A percentile compares a stretch with the other conserved stretches of the same genome.
Evolutionary conservation across 2,888 invertebrate genomes (phyloP).

Genomic region (Horisme vitalbata): DNA sequence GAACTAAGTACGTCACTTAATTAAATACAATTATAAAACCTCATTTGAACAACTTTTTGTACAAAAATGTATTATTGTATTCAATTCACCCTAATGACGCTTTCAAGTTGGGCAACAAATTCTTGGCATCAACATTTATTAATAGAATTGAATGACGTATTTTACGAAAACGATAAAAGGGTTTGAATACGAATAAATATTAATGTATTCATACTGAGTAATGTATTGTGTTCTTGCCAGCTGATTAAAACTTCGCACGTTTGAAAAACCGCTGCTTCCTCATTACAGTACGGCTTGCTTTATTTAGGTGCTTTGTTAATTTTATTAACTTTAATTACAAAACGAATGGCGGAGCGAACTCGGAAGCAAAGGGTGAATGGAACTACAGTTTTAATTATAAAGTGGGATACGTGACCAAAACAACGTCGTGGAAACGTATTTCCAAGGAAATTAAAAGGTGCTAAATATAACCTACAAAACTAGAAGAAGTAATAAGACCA

Average conservation of each 20-base stretch:
- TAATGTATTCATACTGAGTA: neutral
- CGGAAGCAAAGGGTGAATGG: slow-evolving; percentile 7
- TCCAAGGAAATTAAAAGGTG: slow-evolving; percentile 12
- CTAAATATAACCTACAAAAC: neutral
- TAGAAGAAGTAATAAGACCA: too few species aligned
- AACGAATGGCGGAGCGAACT: slow-evolving; percentile 8
- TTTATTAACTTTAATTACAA: slow-evolving; percentile 18
- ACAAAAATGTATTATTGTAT: too few species aligned
- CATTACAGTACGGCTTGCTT: slow-evolving; percentile 4
- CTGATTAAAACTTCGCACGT: slow-evolving; percentile 10
- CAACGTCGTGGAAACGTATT: slow-evolving; percentile 18
- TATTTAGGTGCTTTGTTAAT: slow-evolving; percentile 17
- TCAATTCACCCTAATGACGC: too few species aligned
- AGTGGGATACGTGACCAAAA: slow-evolving; percentile 27
- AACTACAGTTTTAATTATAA: slow-evolving; percentile 30
- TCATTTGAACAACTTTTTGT: too few species aligned
- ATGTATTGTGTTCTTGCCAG: neutral
- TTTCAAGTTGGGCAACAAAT: neutral
- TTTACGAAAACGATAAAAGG: neutral
- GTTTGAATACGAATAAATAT: neutral
- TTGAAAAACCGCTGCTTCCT: slow-evolving; percentile 9
- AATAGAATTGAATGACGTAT: neutral
- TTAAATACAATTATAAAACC: too few species aligned
- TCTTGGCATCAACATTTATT: neutral
- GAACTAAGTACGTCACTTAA: too few species aligned